Conservation (phyloP, 2,888 invertebrate genomes). For the Leptinotarsa peninsularis region DNA sequence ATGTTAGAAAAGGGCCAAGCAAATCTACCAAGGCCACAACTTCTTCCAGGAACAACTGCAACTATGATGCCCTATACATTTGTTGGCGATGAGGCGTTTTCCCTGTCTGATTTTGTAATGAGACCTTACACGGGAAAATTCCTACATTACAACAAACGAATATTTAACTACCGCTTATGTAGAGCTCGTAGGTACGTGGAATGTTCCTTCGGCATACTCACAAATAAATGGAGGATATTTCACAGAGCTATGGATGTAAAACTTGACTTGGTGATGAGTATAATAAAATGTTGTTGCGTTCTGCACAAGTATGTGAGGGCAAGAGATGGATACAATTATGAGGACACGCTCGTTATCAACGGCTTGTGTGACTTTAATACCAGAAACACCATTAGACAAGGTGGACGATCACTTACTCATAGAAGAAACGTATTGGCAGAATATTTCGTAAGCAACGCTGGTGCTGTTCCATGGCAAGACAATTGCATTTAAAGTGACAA, state of each 20-base stretch:
- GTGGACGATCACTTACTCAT: conserved; percentile 12
- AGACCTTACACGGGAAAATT: conserved; percentile 9
- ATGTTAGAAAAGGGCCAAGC: conserved; percentile 13
- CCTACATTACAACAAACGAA: conserved; percentile 14
- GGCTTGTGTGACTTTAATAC: conserved; percentile 5
- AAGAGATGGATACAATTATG: conserved; percentile 10
- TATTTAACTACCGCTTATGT: conserved; percentile 9
- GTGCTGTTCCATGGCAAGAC: conserved; percentile 5
- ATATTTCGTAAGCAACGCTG: conserved; percentile 13
- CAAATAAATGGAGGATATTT: conserved; percentile 15
- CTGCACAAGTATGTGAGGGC: conserved; percentile 3
- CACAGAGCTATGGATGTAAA: conserved; percentile 12
- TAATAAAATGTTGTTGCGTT: conserved; percentile 12
- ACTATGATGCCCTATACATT: conserved; percentile 10
- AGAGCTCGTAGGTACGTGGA: conserved; percentile 17
- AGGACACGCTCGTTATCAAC: conserved; percentile 15
- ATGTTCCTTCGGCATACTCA: conserved; percentile 6
- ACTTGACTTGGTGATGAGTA: conserved; percentile 10
- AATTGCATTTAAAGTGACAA: conserved; percentile 2
- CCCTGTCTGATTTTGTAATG: conserved; percentile 13
- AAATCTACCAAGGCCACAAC: conserved; percentile 14
- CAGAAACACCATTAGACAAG: conserved; percentile 9
- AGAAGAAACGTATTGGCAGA: conserved; percentile 13
- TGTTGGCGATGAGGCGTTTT: conserved; percentile 9
- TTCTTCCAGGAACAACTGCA: conserved; percentile 10